Conservation (phyloP, 2,797 vertebrate genomes). For the Danio jaintianensis region DNA sequence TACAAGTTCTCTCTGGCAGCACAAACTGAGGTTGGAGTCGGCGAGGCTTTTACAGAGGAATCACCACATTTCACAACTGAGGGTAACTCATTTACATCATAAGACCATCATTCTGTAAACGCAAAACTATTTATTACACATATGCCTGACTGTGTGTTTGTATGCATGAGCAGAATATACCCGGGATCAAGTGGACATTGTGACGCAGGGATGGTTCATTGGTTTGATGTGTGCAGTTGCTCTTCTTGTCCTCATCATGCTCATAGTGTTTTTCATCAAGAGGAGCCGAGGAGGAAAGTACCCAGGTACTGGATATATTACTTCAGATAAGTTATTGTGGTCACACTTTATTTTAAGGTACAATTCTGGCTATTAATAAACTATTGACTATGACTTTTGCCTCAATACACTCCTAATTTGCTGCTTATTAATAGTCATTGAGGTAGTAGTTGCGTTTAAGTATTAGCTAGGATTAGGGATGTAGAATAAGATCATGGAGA, state of each 20-base stretch:
- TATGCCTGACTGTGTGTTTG: slow-evolving; percentile 12
- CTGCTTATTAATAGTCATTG: too few species aligned
- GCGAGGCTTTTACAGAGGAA: slow-evolving; percentile 85
- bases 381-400: too few species aligned
- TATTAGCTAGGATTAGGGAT: too few species aligned
- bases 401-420: too few species aligned
- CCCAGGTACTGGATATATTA: slow-evolving; percentile 79
- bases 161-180: slow-evolving; percentile 82
- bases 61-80: slow-evolving; percentile 87
- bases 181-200: slow-evolving; percentile 93
- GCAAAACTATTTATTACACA: not conserved
- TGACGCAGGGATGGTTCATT: slow-evolving; percentile 98
- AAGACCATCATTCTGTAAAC: not conserved
- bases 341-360: too few species aligned
- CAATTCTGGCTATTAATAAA: too few species aligned
- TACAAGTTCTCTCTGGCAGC: slow-evolving; percentile 91
- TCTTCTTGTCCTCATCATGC: slow-evolving; percentile 93
- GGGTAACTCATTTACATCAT: slow-evolving; percentile 72
- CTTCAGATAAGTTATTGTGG: not conserved
- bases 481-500: too few species aligned
- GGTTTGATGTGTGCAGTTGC: slow-evolving; percentile 99
- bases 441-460: too few species aligned
- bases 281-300: slow-evolving; percentile 97
- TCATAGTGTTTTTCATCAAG: slow-evolving; percentile 98
- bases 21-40: slow-evolving; percentile 85